Percentiles rank a stretch among this genome's conserved stretches.
Conservation (phyloP, 2,888 invertebrate genomes). For the Scaptomyza parva region DNA sequence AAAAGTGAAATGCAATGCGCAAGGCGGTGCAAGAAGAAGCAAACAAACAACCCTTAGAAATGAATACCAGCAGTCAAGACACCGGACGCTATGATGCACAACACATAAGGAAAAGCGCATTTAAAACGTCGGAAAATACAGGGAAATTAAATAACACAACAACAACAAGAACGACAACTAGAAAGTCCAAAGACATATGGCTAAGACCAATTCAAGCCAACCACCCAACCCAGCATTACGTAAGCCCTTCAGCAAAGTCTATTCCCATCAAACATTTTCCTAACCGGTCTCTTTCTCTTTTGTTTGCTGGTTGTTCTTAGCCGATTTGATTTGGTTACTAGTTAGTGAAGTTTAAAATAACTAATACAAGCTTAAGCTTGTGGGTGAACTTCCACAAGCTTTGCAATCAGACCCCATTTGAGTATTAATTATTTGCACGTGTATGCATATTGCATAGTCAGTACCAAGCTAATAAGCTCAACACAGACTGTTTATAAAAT, state of each 20-base stretch:
- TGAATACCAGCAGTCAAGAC: slow-evolving; percentile 40
- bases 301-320: background rate
- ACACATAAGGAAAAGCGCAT: slow-evolving; percentile 20
- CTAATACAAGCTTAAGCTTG: slow-evolving; percentile 52
- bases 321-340: slow-evolving; percentile 16
- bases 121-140: slow-evolving; percentile 39
- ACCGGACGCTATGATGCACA: slow-evolving; percentile 29
- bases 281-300: background rate
- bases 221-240: slow-evolving; percentile 39
- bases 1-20: slow-evolving; percentile 8
- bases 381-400: slow-evolving; percentile 36
- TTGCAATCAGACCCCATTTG: background rate
- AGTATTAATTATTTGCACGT: slow-evolving; percentile 29
- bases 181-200: background rate
- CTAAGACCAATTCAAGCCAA: slow-evolving; percentile 18
- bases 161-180: slow-evolving; percentile 26
- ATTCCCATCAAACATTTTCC: slow-evolving; percentile 13
- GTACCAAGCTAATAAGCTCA: slow-evolving; percentile 51
- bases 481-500: too few relatives aligned
- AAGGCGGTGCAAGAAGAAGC: slow-evolving; percentile 33
- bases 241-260: slow-evolving; percentile 32
- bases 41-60: slow-evolving; percentile 64
- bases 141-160: slow-evolving; percentile 52
- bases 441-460: too few relatives aligned
- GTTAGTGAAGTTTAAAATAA: slow-evolving; percentile 34